Conservation (phyloP, 2,797 vertebrate genomes). For the Trachurus trachurus region DNA sequence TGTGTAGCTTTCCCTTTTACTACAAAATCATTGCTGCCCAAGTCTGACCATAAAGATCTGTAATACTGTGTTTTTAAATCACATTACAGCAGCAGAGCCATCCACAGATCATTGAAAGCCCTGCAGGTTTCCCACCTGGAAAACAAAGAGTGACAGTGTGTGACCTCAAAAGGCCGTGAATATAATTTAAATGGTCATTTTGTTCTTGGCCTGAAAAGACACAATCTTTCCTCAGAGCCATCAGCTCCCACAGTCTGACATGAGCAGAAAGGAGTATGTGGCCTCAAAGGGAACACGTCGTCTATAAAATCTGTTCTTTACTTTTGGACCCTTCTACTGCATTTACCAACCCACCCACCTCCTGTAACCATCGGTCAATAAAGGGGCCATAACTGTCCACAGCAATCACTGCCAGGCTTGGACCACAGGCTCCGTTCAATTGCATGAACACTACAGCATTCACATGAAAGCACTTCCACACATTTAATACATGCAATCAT, state of each 20-base stretch:
- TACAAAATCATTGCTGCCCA: not conserved
- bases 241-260: constrained; percentile 17
- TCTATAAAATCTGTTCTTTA: constrained; percentile 40
- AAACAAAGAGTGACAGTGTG: constrained; percentile 29
- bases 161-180: constrained; percentile 39
- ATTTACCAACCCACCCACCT: constrained; percentile 28
- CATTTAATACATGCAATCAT: not conserved
- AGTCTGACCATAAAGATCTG: constrained; percentile 16
- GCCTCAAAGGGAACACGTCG: constrained; percentile 27
- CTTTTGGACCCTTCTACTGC: constrained; percentile 1
- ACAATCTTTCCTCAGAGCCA: constrained; percentile 22
- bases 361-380: constrained; percentile 25
- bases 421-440: too few relatives aligned
- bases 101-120: constrained; percentile 26
- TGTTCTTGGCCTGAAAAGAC: constrained; percentile 41
- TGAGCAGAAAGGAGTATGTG: constrained; percentile 29
- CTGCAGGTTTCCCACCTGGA: constrained; percentile 28
- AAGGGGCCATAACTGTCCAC: constrained; percentile 24
- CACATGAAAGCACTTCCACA: not conserved
- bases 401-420: constrained; percentile 19
- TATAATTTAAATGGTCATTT: constrained; percentile 38
- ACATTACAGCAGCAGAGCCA: not conserved
- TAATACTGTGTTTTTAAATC: constrained; percentile 9
- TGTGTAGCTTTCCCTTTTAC: not conserved
- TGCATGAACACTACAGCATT: too few relatives aligned